Percentiles rank a stretch among this genome's conserved stretches.
These are phyloP conservation scores for Epinephelus coioides DNA, from an alignment of 2,797 vertebrate species.

Conservation along the genomic window DNA sequence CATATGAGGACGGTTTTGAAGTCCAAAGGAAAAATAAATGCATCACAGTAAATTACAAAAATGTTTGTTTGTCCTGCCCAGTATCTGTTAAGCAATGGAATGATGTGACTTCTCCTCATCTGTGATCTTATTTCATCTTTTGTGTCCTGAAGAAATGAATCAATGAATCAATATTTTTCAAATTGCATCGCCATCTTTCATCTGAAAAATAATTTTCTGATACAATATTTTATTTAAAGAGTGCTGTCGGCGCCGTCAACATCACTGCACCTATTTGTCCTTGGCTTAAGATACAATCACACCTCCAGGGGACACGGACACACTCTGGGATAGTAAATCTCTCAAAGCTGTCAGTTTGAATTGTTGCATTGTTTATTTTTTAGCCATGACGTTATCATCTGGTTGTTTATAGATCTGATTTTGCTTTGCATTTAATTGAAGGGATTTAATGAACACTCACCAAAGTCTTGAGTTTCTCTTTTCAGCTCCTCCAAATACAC, in stretches of 20 bases:
- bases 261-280: conserved; percentile 31
- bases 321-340: conserved; percentile 32
- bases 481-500: conserved; percentile 95
- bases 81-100: background rate
- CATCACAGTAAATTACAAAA: conserved; percentile 26
- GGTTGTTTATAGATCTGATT: conserved; percentile 4
- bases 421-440: background rate
- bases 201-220: conserved; percentile 56
- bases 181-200: conserved; percentile 48
- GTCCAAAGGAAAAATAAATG: background rate
- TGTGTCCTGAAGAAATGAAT: conserved; percentile 43
- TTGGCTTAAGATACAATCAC: conserved; percentile 31
- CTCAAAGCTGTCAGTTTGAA: conserved; percentile 32
- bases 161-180: conserved; percentile 65
- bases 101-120: conserved; percentile 21
- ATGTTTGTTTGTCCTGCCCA: conserved; percentile 2
- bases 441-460: conserved; percentile 80
- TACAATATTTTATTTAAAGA: conserved; percentile 53
- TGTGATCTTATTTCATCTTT: conserved; percentile 46
- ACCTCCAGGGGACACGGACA: conserved; percentile 26
- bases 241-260: conserved; percentile 29
- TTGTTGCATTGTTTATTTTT: conserved; percentile 31
- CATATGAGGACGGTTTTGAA: background rate
- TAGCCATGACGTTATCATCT: conserved; percentile 1
- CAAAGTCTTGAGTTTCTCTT: conserved; percentile 92